These are phyloP conservation scores for Panthera uncia DNA, from an alignment of 2,113 vertebrate species.

Conservation along the genomic window DNA sequence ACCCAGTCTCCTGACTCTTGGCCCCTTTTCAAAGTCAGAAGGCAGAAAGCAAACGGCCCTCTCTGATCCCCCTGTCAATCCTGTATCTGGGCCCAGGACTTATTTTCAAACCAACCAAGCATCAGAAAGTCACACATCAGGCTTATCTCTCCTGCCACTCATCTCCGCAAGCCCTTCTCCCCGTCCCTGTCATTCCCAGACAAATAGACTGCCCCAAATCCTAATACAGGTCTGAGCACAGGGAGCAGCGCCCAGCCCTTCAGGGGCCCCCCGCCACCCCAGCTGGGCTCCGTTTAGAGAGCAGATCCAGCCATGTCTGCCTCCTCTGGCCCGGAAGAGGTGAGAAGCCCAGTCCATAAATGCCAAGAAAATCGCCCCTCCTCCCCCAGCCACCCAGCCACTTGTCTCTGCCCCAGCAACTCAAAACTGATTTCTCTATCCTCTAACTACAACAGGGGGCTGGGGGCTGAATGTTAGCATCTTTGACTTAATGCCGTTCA, in stretches of 20 bases:
- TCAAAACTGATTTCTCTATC: not conserved
- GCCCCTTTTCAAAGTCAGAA: slow-evolving; percentile 62
- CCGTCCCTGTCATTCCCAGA: slow-evolving; percentile 29
- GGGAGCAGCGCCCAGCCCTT: slow-evolving; percentile 4
- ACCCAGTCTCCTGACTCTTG: slow-evolving; percentile 37
- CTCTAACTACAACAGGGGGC: not conserved
- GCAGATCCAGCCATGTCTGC: not conserved
- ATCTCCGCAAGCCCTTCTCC: slow-evolving; percentile 71
- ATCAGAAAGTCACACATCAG: slow-evolving; percentile 76
- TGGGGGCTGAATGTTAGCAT: not conserved
- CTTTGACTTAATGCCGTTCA: not conserved
- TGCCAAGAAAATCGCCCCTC: not conserved
- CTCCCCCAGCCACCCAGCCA: not conserved
- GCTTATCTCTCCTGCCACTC: slow-evolving; percentile 80
- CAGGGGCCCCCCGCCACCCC: not conserved
- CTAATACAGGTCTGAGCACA: slow-evolving; percentile 55
- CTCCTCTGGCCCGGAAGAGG: not conserved
- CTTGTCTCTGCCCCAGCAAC: not conserved
- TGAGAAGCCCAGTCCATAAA: not conserved
- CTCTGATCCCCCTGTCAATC: slow-evolving; percentile 73
- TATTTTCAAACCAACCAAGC: slow-evolving; percentile 79
- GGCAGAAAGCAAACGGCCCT: slow-evolving; percentile 50
- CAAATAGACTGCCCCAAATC: slow-evolving; percentile 58
- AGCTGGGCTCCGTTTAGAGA: rapidly evolving
- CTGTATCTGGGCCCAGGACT: slow-evolving; percentile 64